Percentiles rank a stretch among this genome's conserved stretches.
These are phyloP conservation scores for Papilio protenor DNA, from an alignment of 2,888 invertebrate species.

Conservation along the genomic window DNA sequence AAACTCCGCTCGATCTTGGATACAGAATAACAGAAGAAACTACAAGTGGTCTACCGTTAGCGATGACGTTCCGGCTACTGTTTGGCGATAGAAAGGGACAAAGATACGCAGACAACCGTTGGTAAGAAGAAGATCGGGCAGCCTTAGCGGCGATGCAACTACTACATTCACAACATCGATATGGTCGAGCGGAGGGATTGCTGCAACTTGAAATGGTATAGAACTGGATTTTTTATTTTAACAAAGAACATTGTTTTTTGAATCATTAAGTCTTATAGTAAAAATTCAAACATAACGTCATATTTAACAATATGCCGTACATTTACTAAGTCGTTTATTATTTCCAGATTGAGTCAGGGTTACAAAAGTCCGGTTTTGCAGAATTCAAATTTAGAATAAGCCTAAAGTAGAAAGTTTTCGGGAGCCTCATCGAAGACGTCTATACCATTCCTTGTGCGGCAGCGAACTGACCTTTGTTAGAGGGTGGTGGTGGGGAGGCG, in stretches of 20 bases:
- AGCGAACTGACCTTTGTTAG: constrained; percentile 85
- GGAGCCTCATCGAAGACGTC: constrained; percentile 50
- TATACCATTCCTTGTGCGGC: constrained; percentile 73
- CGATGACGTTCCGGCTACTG: constrained; percentile 74
- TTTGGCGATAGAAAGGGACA: constrained; percentile 78
- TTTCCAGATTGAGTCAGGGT: background rate
- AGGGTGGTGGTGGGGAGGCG: constrained; percentile 73
- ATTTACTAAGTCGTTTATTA: background rate
- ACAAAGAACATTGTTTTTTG: background rate
- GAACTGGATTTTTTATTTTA: constrained; percentile 52
- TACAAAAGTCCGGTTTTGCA: background rate
- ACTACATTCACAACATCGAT: constrained; percentile 83
- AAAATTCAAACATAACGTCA: background rate
- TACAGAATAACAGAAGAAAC: constrained; percentile 78
- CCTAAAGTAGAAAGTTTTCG: background rate
- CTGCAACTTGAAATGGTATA: constrained; percentile 80
- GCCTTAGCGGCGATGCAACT: constrained; percentile 81
- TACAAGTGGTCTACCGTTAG: constrained; percentile 81
- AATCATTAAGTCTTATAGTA: background rate
- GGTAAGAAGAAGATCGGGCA: constrained; percentile 74
- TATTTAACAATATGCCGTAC: background rate
- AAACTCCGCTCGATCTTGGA: constrained; percentile 77
- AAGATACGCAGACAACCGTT: constrained; percentile 73
- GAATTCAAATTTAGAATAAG: background rate
- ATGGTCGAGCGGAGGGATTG: constrained; percentile 76